Evolutionary conservation across 2,113 vertebrate genomes (phyloP).

Genomic region (Scolopax mira): DNA sequence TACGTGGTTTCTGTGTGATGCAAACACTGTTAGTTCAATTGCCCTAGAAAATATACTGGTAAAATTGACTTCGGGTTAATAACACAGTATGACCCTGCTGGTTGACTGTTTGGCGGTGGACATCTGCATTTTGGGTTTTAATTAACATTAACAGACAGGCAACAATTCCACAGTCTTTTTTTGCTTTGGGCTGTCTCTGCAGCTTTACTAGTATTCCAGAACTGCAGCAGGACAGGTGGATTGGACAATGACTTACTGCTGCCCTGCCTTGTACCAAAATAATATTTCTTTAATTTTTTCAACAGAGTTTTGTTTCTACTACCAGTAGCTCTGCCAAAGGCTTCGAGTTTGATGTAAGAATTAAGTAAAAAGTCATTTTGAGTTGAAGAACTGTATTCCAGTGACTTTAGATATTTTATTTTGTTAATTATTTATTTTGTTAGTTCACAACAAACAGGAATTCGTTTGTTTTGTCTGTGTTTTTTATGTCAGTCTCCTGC

Average conservation of each 20-base stretch:
- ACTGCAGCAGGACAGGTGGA: background rate
- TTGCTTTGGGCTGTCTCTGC: background rate
- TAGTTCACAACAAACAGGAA: background rate
- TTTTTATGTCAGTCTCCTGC: background rate
- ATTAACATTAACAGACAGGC: background rate
- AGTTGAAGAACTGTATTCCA: background rate
- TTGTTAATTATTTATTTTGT: background rate
- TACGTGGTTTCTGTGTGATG: background rate
- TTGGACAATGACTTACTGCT: background rate
- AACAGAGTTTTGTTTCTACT: background rate
- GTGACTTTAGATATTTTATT: background rate
- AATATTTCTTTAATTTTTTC: background rate
- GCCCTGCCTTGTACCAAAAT: background rate
- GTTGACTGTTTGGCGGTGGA: background rate
- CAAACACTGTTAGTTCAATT: background rate
- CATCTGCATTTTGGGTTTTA: background rate
- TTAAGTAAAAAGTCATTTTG: background rate
- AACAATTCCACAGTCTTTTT: background rate
- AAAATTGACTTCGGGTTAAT: background rate
- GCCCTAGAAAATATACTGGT: background rate
- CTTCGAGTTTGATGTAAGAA: background rate
- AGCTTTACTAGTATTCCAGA: background rate
- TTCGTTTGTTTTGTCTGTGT: background rate
- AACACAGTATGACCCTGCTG: background rate
- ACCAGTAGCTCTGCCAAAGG: background rate